These are phyloP conservation scores for Bhutanitis thaidina DNA, from an alignment of 2,888 invertebrate species.

Conservation along the genomic window DNA sequence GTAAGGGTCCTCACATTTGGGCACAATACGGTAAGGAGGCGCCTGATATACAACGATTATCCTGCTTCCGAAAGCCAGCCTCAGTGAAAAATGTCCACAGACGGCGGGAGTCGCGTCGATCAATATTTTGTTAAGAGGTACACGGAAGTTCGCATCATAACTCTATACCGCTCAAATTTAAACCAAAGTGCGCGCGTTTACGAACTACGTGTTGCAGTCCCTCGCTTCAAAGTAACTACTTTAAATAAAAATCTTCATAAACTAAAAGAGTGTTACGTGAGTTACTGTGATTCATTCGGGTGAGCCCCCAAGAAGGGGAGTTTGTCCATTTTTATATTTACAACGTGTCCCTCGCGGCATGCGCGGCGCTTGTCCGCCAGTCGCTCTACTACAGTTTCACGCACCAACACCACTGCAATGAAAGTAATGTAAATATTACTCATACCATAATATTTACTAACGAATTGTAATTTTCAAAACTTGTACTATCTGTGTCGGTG, in stretches of 20 bases:
- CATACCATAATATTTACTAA: constrained; percentile 68
- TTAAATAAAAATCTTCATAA: constrained; percentile 43
- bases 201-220: constrained; percentile 22
- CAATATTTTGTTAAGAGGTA: constrained; percentile 67
- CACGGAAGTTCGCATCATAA: constrained; percentile 60
- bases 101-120: constrained; percentile 58
- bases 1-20: constrained; percentile 51
- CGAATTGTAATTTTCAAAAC: constrained; percentile 63
- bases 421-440: constrained; percentile 75
- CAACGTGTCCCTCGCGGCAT: constrained; percentile 74
- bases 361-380: constrained; percentile 76
- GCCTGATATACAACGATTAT: constrained; percentile 62
- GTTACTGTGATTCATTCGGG: constrained; percentile 73
- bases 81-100: constrained; percentile 59
- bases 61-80: constrained; percentile 43
- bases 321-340: constrained; percentile 79
- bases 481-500: constrained; percentile 41
- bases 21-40: constrained; percentile 53
- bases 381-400: constrained; percentile 68
- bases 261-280: constrained; percentile 51
- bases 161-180: constrained; percentile 57
- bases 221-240: constrained; percentile 34
- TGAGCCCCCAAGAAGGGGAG: constrained; percentile 76
- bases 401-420: constrained; percentile 71
- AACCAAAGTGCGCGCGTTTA: constrained; percentile 35